A percentile compares a stretch with the other conserved stretches of the same genome.
Conservation (phyloP, 2,113 vertebrate species). For the Plestiodon gilberti region DNA sequence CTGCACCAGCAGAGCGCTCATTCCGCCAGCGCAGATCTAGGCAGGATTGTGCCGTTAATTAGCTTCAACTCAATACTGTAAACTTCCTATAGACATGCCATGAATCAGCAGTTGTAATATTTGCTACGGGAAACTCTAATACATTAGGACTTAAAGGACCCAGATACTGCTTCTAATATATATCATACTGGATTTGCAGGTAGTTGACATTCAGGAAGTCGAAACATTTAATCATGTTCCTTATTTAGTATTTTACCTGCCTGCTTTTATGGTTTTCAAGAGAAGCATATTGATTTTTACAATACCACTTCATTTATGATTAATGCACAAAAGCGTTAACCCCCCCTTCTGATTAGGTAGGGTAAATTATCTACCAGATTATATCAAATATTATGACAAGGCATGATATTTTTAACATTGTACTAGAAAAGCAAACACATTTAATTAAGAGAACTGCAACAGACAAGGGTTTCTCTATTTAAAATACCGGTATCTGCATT, state of each 20-base stretch:
- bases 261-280: slow-evolving; percentile 36
- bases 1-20: no score
- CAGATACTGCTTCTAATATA: not conserved
- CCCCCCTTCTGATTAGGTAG: slow-evolving; percentile 11
- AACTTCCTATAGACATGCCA: not conserved
- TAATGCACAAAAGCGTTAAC: not conserved
- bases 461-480: not conserved
- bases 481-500: not conserved
- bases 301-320: slow-evolving; percentile 12
- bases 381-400: slow-evolving; percentile 15
- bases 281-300: slow-evolving; percentile 22
- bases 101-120: not conserved
- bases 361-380: slow-evolving; percentile 21
- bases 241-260: slow-evolving; percentile 24
- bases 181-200: not conserved
- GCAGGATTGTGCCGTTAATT: no score
- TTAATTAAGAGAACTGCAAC: not conserved
- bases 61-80: not conserved
- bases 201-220: slow-evolving; percentile 34
- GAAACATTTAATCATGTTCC: slow-evolving; percentile 14
- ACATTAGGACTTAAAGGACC: not conserved
- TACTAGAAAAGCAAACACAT: not conserved
- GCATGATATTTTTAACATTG: not conserved
- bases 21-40: no score
- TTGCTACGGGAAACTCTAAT: not conserved